Percentiles rank a stretch among this genome's conserved stretches.
phyloP scores from a whole-genome alignment of 1,140 invertebrate species.

The Doryteuthis pealeii region DNA sequence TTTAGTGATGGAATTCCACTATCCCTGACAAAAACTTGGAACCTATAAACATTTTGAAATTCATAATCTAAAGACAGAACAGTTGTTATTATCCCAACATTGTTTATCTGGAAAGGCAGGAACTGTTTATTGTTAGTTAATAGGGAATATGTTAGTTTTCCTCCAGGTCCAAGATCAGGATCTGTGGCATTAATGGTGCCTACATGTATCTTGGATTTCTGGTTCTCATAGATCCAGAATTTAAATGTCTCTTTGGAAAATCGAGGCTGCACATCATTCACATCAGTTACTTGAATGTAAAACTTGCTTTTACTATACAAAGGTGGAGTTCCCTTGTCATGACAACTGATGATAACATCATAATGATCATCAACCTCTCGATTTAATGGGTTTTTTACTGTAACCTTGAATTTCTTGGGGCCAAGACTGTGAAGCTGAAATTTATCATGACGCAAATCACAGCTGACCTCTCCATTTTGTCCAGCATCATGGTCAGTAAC shows the following conservation, averaged over 20 bases:
- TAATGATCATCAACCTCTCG: constrained; percentile 25
- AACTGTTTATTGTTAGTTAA: too few relatives aligned
- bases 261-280: constrained; percentile 92
- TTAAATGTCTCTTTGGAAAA: constrained; percentile 74
- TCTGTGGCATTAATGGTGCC: too few relatives aligned
- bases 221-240: too few relatives aligned
- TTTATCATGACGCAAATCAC: constrained; percentile 29
- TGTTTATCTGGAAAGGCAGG: too few relatives aligned
- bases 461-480: constrained; percentile 39
- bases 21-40: too few relatives aligned
- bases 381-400: constrained; percentile 23
- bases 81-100: too few relatives aligned
- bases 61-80: too few relatives aligned
- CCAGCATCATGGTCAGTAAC: constrained; percentile 45
- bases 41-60: too few relatives aligned
- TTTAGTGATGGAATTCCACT: too few relatives aligned
- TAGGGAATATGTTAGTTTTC: too few relatives aligned
- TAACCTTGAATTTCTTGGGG: constrained; percentile 34
- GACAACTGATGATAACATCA: constrained; percentile 33
- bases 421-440: constrained; percentile 36
- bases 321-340: constrained; percentile 39
- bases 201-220: too few relatives aligned
- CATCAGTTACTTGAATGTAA: constrained; percentile 72
- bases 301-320: constrained; percentile 71
- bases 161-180: too few relatives aligned